Evolutionary conservation across 2,797 vertebrate genomes (phyloP), one percentile per base, ranked within the genome.

Genomic region (Esox masquinongy): DNA sequence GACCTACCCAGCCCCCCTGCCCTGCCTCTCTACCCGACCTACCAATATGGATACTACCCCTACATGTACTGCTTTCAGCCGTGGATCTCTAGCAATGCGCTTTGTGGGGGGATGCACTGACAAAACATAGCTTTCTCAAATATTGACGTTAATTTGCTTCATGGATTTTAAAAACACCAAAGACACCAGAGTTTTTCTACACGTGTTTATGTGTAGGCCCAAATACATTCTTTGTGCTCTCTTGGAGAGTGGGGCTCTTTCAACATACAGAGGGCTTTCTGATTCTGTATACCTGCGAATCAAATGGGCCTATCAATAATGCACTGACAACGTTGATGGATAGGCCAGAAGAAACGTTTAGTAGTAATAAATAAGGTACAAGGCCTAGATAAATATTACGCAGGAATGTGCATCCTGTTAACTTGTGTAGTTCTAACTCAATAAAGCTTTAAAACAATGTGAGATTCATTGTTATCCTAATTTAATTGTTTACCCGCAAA

Each of bases 21-120:
- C 56, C 75, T 87, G 39, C 90, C 93, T 0, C 76, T 92, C 49
- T 91, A 91, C 82, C 91, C 90, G 77, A 76, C 88, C 1, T 91
- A 91, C 71, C 93, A 91, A 72, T 24, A 61, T 14, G 56, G 56
- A 61, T 92, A 83, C 85, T 83, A 89, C 76, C 94, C 92, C 0
- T 92, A 91, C 82, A 84, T 92, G 77, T 91, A 91, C 84, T 93
- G 85, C 79, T 82, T 90, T 75, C 92, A 90, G 74, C 88, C 93
- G 15, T 93, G 93, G 91, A 79, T 80, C 76, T 79, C 84, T 29
- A 84, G 74, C 76, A 75, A 76, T 72, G 64, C 85, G 74, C 63
- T 81, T 2, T 89, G 77, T 61, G 82, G 85, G 77, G 88, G 88
- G 68, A 74, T 89, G 81, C 84, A 88, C 76, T 92, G 85, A 86